phyloP scores from a whole-genome alignment of 2,797 vertebrate species.

The Periophthalmus magnuspinnatus region DNA sequence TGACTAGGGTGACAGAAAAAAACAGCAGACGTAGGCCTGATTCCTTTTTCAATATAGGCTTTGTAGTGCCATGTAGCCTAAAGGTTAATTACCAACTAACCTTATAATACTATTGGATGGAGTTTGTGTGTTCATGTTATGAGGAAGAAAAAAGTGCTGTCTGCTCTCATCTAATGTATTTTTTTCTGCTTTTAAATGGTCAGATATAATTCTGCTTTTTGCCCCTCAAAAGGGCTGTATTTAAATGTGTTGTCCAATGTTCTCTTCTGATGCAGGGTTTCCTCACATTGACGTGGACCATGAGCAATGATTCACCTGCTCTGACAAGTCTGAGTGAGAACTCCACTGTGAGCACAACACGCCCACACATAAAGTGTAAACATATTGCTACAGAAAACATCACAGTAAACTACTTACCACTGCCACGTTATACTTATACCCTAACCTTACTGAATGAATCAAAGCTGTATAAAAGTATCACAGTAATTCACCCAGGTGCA shows the following conservation, averaged over 20 bases:
- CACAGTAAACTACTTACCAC: no score
- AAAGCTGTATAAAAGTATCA: no score
- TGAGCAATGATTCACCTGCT: slow-evolving; percentile 87
- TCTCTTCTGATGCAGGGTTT: slow-evolving; percentile 54
- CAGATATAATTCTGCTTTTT: neutral
- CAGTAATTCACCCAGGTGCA: no score
- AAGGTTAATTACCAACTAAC: neutral
- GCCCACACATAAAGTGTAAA: neutral
- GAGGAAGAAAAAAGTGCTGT: neutral
- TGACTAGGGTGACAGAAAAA: neutral
- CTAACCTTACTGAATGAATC: no score
- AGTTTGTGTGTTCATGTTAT: neutral
- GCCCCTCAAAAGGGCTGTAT: neutral
- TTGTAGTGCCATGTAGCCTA: neutral
- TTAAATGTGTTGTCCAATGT: slow-evolving; percentile 15
- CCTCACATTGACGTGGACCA: slow-evolving; percentile 80
- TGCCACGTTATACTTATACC: no score
- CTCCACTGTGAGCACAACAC: slow-evolving; percentile 83
- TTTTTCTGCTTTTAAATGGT: neutral
- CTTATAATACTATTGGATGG: neutral
- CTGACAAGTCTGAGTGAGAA: slow-evolving; percentile 87
- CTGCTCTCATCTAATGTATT: neutral
- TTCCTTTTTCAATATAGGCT: neutral
- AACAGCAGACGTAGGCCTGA: neutral
- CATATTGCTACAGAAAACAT: neutral